Conservation (phyloP, 2,888 invertebrate species). For the Proisotoma minuta region DNA sequence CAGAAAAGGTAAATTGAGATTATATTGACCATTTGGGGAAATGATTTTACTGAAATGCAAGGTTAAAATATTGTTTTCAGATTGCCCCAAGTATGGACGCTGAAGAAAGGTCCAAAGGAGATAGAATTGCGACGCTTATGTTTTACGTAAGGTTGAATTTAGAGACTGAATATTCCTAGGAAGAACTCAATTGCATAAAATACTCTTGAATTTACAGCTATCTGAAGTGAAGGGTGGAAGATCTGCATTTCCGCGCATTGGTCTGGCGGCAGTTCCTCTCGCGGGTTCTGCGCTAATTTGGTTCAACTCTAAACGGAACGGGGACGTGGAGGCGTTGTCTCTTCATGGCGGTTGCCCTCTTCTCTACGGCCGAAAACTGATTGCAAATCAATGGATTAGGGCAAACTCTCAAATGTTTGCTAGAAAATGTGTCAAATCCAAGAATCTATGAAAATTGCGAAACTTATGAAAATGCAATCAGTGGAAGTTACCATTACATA, state of each 20-base stretch:
- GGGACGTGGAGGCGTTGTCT: conserved; percentile 49
- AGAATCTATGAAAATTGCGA: no score
- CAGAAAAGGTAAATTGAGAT: conserved; percentile 17
- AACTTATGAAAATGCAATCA: no score
- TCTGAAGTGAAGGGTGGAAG: conserved; percentile 47
- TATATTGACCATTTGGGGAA: no score
- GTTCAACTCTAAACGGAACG: conserved; percentile 52
- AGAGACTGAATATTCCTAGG: no score
- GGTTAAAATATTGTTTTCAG: conserved; percentile 5
- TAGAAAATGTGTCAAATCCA: conserved; percentile 21
- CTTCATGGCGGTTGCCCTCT: conserved; percentile 44
- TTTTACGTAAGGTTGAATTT: conserved; percentile 29
- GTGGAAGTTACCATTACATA: no score
- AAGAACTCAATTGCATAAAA: no score
- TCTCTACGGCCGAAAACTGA: conserved; percentile 42
- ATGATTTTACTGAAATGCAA: not conserved
- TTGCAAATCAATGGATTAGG: conserved; percentile 47
- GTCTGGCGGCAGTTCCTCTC: conserved; percentile 46
- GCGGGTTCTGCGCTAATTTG: conserved; percentile 53
- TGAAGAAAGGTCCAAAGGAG: conserved; percentile 28
- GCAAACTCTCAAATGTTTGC: conserved; percentile 40
- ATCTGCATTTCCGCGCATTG: conserved; percentile 49
- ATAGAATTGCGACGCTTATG: conserved; percentile 43
- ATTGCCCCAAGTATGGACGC: not conserved
- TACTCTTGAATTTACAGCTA: conserved; percentile 21